Conservation (phyloP, 2,113 vertebrate genomes). For the Perca fluviatilis region DNA sequence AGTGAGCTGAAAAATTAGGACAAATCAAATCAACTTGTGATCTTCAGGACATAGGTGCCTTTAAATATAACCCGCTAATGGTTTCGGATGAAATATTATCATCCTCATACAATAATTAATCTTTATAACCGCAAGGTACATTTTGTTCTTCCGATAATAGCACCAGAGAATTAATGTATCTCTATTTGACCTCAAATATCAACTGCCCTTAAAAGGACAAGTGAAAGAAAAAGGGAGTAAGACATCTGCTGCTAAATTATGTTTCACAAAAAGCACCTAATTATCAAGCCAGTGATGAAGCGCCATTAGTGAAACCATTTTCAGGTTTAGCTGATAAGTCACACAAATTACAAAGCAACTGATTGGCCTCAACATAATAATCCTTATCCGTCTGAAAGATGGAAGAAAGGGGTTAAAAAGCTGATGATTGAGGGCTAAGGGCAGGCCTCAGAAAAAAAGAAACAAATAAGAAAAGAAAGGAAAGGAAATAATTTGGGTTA, state of each 20-base stretch:
- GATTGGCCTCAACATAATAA: constrained; percentile 11
- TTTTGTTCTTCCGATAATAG: constrained; percentile 23
- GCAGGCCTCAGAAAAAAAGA: background rate
- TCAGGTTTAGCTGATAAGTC: constrained; percentile 27
- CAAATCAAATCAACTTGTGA: constrained; percentile 55
- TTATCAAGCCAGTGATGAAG: constrained; percentile 14
- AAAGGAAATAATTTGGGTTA: constrained; percentile 37
- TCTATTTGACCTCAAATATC: constrained; percentile 34
- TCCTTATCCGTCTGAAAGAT: background rate
- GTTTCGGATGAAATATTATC: constrained; percentile 49
- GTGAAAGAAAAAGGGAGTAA: constrained; percentile 15
- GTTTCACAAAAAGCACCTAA: constrained; percentile 27
- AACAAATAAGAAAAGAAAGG: rapidly evolving
- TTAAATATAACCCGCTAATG: constrained; percentile 47
- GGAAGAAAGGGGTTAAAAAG: background rate
- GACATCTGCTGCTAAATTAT: constrained; percentile 24
- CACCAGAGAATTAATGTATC: background rate
- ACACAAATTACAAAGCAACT: constrained; percentile 15
- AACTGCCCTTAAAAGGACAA: background rate
- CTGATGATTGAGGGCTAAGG: background rate
- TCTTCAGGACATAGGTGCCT: constrained; percentile 52
- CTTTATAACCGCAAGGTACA: constrained; percentile 20
- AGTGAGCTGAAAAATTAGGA: constrained; percentile 54
- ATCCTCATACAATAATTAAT: constrained; percentile 32
- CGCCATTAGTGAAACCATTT: constrained; percentile 26